A percentile compares a stretch with the other conserved stretches of the same genome.
phyloP scores from a whole-genome alignment of 2,888 invertebrate species.

The Hypercompe scribonia region DNA sequence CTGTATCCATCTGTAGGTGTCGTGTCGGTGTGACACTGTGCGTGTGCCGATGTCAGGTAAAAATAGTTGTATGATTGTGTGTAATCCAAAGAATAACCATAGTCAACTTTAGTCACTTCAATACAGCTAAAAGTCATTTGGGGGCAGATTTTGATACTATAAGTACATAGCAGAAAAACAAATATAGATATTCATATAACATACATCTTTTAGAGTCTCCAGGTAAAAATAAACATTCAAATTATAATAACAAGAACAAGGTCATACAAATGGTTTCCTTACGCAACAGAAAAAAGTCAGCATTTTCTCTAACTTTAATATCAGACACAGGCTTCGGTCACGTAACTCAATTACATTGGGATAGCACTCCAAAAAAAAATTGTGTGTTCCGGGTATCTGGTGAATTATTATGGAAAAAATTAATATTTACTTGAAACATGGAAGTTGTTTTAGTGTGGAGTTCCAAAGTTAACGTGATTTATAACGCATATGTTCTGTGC shows the following conservation, averaged over 20 bases:
- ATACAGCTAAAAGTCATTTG: neutral
- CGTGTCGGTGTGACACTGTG: too few species aligned
- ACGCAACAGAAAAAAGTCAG: slow-evolving; percentile 14
- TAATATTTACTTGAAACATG: slow-evolving; percentile 3
- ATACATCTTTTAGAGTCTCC: neutral
- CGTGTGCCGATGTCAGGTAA: too few species aligned
- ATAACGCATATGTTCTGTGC: neutral
- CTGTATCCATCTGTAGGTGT: too few species aligned
- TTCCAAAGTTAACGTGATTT: neutral
- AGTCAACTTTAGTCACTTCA: neutral
- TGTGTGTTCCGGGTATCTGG: slow-evolving; percentile 19
- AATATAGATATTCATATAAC: too few species aligned
- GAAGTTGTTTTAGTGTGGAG: neutral
- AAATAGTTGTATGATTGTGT: neutral
- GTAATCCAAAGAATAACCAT: neutral
- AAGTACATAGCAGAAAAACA: neutral
- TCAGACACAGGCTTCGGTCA: slow-evolving; percentile 23
- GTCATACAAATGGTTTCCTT: slow-evolving; percentile 26
- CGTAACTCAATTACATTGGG: slow-evolving; percentile 28
- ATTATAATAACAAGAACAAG: slow-evolving; percentile 20
- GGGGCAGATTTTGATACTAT: neutral
- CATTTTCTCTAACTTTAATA: slow-evolving; percentile 20
- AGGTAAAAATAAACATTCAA: slow-evolving; percentile 10
- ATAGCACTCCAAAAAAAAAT: slow-evolving; percentile 20
- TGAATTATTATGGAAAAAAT: neutral